A percentile compares a stretch with the other conserved stretches of the same genome.
Conservation (phyloP, 2,888 invertebrate species). For the Cephus spinipes region DNA sequence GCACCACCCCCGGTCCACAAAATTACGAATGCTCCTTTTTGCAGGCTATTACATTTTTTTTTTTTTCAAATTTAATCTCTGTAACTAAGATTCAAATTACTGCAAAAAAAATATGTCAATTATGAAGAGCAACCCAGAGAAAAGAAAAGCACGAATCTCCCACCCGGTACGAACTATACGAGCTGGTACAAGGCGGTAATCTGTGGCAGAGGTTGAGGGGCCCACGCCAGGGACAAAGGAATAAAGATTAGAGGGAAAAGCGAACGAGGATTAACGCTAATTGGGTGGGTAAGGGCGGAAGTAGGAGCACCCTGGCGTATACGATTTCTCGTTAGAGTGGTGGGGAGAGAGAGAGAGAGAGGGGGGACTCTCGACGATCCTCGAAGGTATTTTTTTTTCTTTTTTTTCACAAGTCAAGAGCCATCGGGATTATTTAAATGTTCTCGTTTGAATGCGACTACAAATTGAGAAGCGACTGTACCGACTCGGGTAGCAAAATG, state of each 20-base stretch:
- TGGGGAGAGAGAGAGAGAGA: background rate
- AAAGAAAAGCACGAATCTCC: background rate
- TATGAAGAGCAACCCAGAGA: background rate
- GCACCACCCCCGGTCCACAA: background rate
- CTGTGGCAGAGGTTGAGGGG: slow-evolving; percentile 22
- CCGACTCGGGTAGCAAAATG: background rate
- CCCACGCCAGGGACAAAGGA: slow-evolving; percentile 46
- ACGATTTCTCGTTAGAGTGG: background rate
- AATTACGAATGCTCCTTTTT: background rate
- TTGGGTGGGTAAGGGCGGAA: slow-evolving; percentile 43
- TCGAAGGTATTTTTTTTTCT: slow-evolving; percentile 3
- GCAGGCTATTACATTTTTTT: background rate
- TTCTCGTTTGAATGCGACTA: slow-evolving; percentile 10
- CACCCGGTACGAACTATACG: background rate
- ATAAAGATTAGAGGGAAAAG: slow-evolving; percentile 56
- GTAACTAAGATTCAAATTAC: background rate
- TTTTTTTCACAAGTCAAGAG: slow-evolving; percentile 53
- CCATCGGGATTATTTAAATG: slow-evolving; percentile 56
- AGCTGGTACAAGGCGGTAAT: background rate
- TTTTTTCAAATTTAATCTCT: background rate
- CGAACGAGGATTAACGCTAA: slow-evolving; percentile 60
- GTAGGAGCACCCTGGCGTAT: background rate
- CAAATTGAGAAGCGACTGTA: background rate
- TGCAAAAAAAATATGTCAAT: background rate
- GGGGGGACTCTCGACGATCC: background rate